Evolutionary conservation across 1,140 invertebrate species (phyloP).

Genomic region (Drosophila melanogaster): DNA sequence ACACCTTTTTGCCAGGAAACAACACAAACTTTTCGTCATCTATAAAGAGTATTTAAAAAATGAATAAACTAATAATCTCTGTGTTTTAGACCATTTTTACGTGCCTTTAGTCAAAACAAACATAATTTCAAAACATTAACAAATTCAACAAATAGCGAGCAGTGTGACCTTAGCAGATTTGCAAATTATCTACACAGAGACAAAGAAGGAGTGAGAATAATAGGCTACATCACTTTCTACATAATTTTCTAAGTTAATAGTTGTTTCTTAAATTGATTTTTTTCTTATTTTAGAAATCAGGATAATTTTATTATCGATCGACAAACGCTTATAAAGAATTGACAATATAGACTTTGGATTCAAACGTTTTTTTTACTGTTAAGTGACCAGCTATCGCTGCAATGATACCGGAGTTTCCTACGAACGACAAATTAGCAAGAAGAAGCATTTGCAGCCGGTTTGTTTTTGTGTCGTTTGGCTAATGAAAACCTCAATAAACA

Average conservation of each 20-base stretch:
- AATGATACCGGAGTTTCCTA: background rate
- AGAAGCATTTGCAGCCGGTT: conserved; percentile 37
- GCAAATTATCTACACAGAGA: background rate
- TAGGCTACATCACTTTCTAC: no score
- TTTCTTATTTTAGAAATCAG: no score
- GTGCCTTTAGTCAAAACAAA: conserved; percentile 60
- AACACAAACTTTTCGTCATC: conserved; percentile 64
- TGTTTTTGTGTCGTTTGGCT: conserved; percentile 19
- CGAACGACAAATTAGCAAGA: background rate
- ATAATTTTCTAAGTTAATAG: no score
- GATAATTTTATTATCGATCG: no score
- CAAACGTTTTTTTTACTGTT: no score
- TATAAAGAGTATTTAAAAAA: background rate
- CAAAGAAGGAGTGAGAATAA: background rate
- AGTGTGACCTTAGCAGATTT: conserved; percentile 1
- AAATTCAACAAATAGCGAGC: background rate
- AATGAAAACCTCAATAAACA: background rate
- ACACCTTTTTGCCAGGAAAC: conserved; percentile 44
- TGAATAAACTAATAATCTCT: background rate
- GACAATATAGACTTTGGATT: no score
- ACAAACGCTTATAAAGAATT: no score
- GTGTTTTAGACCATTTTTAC: conserved; percentile 1
- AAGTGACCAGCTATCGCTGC: background rate
- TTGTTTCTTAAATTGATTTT: no score
- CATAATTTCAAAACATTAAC: conserved; percentile 52